Conservation (phyloP, 2,888 invertebrate genomes). For the Idaea biselata region DNA sequence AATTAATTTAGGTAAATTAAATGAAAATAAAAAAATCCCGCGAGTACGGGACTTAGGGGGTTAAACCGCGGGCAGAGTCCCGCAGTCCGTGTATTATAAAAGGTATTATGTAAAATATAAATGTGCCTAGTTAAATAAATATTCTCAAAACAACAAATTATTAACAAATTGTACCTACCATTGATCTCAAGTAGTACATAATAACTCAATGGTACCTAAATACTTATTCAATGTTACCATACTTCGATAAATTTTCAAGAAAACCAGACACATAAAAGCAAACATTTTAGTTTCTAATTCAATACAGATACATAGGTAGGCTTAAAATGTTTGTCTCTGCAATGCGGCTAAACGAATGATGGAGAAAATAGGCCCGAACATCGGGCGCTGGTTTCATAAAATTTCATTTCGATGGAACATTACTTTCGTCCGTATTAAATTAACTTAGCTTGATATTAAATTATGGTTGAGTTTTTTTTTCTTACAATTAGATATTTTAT, state of each 20-base stretch:
- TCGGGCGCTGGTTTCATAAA: not conserved
- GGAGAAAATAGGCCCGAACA: not conserved
- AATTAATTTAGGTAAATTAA: too few species aligned
- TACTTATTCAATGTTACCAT: not conserved
- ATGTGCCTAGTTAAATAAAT: too few species aligned
- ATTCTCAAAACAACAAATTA: too few species aligned
- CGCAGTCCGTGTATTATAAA: too few species aligned
- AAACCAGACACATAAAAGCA: not conserved
- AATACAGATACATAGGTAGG: not conserved
- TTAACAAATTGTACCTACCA: too few species aligned
- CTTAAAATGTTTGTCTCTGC: not conserved
- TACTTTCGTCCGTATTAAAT: not conserved
- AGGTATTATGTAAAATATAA: too few species aligned
- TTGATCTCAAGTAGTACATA: too few species aligned
- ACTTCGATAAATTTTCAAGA: not conserved
- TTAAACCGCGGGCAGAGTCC: too few species aligned
- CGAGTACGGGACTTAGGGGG: too few species aligned
- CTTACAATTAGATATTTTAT: not conserved
- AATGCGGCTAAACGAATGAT: slow-evolving; percentile 1
- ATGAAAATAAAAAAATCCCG: too few species aligned
- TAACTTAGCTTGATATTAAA: not conserved
- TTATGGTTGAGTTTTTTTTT: not conserved
- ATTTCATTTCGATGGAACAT: not conserved
- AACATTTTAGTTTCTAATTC: not conserved
- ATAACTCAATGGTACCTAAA: not conserved